These are phyloP conservation scores for Sciurus carolinensis DNA, from an alignment of 2,797 vertebrate species.

Conservation along the genomic window DNA sequence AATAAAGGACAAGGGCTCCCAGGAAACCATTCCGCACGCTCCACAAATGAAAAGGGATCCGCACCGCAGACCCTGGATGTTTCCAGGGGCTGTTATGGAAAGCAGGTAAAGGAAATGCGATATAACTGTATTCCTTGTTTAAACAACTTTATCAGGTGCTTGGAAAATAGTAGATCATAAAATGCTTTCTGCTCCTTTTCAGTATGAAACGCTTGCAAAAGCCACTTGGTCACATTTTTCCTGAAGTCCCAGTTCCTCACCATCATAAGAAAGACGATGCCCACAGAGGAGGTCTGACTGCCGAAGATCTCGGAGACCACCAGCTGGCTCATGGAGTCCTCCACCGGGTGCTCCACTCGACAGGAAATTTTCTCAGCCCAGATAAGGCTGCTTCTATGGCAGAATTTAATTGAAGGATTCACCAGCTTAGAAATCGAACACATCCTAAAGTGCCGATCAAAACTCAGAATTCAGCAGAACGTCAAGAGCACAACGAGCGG, in stretches of 20 bases:
- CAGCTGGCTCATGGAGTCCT: constrained; percentile 89
- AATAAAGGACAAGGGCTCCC: constrained; percentile 59
- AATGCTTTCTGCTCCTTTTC: constrained; percentile 45
- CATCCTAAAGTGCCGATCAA: constrained; percentile 71
- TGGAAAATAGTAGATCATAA: constrained; percentile 71
- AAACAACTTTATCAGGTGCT: constrained; percentile 78
- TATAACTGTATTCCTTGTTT: constrained; percentile 79
- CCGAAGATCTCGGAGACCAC: constrained; percentile 94
- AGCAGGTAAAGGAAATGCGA: constrained; percentile 84
- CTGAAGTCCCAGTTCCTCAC: constrained; percentile 84
- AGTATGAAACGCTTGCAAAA: constrained; percentile 28
- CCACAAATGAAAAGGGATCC: constrained; percentile 72
- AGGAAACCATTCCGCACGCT: constrained; percentile 61
- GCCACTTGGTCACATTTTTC: not conserved
- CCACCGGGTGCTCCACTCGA: constrained; percentile 93
- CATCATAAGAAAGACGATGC: constrained; percentile 94
- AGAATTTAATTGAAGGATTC: constrained; percentile 94
- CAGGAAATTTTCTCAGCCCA: constrained; percentile 95
- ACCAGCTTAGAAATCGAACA: constrained; percentile 90
- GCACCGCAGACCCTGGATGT: constrained; percentile 62
- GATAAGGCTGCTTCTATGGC: constrained; percentile 92
- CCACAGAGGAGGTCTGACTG: constrained; percentile 92
- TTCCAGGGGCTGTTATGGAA: constrained; percentile 75
- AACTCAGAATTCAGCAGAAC: not conserved
- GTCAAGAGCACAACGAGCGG: accelerated